Percentiles rank a stretch among this genome's conserved stretches.
phyloP scores from a whole-genome alignment of 2,797 vertebrate species.

The Lacerta bilineata region DNA sequence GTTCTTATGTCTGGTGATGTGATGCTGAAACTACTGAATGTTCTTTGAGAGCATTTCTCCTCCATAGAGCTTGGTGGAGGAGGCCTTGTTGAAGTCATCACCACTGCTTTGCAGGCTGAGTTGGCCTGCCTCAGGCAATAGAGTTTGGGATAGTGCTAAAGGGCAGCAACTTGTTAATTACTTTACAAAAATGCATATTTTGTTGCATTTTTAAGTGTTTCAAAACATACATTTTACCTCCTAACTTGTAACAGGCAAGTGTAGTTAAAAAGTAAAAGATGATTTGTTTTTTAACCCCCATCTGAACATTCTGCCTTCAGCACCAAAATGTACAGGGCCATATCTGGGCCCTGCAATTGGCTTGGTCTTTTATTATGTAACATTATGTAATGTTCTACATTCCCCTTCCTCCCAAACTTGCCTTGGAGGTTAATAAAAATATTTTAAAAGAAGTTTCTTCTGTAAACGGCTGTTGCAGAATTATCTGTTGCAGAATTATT shows the following conservation, averaged over 20 bases:
- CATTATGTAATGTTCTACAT: neutral
- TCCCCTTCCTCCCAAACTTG: neutral
- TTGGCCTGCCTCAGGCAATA: neutral
- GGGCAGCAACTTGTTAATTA: neutral
- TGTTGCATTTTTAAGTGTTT: neutral
- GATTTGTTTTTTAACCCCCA: neutral
- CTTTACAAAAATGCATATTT: neutral
- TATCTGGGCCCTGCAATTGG: neutral
- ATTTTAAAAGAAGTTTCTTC: neutral
- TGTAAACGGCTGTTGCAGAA: constrained; percentile 18
- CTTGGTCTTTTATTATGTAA: neutral
- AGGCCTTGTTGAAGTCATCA: neutral
- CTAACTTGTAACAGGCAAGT: neutral
- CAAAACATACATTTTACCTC: neutral
- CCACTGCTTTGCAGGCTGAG: neutral
- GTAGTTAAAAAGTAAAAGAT: neutral
- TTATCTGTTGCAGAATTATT: neutral
- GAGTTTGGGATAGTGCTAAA: neutral
- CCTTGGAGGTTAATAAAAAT: neutral
- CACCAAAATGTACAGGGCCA: too few species aligned
- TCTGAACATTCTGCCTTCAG: neutral
- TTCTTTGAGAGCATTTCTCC: neutral
- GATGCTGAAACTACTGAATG: constrained; percentile 5
- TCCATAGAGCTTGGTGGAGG: neutral
- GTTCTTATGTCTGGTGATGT: fast-evolving